Base-by-base conservation (phyloP, 2,113 vertebrate species). In the Ondatra zibethicus region DNA sequence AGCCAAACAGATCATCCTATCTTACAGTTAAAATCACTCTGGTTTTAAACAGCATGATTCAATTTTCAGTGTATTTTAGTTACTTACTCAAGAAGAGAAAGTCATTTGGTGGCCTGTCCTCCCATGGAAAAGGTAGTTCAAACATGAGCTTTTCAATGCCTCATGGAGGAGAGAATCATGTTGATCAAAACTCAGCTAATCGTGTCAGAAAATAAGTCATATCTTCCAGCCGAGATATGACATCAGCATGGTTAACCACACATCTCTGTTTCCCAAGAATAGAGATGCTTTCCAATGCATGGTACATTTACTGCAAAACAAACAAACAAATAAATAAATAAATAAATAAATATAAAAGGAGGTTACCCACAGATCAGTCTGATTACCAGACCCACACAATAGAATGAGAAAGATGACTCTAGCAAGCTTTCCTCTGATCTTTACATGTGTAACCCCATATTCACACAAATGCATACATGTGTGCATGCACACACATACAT, bases 81-180 rank as follows among this genome's bases (percentile, higher is more conserved):
- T 81, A 88, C 10, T 25, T 63, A 39, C 39, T 65, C 61, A 65
- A n/a, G 42, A 92, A 89, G 42, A n/a, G n/a, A 93, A 95, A 89
- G 27, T 50, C n/a, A 88, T 36, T 9, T 10, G 45, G 19, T 65
- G 25, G 42, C 31, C 68, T 89, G 58, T 19, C 42, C 55, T 90
- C 68, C 6, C 7, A 0, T 47, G 66, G 36, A 91, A 86, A 50
- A 50, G 21, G 90, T 13, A 78, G 13, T 19, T 84, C 45, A 86
- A 39, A 73, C 61, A 39, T 61, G 39, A 92, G 9, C 1, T 89
- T 94, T 94, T 72, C 21, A 72, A 1, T 17, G 58, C 80, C 19
- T 4, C 16, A 77, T 86, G 88, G 55, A 45, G 27, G 29, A 45
- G 27, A 86, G 14, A 52, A 70, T 61, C 31, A 36, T 16, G 3